phyloP scores from a whole-genome alignment of 2,113 vertebrate genomes.

The Hydropotes inermis region DNA sequence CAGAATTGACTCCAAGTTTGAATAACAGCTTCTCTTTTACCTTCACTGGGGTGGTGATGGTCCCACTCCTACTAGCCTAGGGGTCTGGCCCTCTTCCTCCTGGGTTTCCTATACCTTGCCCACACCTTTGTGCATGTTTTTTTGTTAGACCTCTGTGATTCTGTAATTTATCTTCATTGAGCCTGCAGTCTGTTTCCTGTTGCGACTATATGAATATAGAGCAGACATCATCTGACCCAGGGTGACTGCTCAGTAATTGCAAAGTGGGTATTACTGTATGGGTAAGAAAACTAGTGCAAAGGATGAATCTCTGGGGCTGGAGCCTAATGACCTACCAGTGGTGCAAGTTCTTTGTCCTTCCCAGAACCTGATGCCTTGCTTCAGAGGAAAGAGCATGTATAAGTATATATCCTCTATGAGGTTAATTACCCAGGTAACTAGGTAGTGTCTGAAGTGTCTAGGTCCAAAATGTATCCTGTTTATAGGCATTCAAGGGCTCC shows the following conservation, averaged over 20 bases:
- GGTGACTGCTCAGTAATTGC: not conserved
- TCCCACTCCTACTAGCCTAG: not conserved
- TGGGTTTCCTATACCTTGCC: not conserved
- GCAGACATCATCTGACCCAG: not conserved
- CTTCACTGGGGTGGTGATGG: not conserved
- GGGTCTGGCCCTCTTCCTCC: not conserved
- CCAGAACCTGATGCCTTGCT: not conserved
- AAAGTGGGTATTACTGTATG: not conserved
- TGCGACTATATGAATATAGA: not conserved
- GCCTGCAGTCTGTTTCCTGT: not conserved
- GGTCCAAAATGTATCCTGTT: not conserved
- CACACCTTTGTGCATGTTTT: not conserved
- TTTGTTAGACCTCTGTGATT: not conserved
- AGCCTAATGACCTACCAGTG: not conserved
- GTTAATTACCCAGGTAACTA: not conserved
- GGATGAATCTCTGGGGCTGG: not conserved
- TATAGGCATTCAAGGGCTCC: not conserved
- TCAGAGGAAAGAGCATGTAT: not conserved
- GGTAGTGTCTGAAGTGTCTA: not conserved
- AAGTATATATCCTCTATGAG: not conserved
- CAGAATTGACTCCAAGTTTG: not conserved
- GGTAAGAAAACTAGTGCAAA: not conserved
- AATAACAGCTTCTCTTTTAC: not conserved
- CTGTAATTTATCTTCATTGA: not conserved
- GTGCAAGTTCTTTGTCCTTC: not conserved